Base-by-base conservation (phyloP, 1,140 invertebrate genomes). In the Antheraea pernyi region DNA sequence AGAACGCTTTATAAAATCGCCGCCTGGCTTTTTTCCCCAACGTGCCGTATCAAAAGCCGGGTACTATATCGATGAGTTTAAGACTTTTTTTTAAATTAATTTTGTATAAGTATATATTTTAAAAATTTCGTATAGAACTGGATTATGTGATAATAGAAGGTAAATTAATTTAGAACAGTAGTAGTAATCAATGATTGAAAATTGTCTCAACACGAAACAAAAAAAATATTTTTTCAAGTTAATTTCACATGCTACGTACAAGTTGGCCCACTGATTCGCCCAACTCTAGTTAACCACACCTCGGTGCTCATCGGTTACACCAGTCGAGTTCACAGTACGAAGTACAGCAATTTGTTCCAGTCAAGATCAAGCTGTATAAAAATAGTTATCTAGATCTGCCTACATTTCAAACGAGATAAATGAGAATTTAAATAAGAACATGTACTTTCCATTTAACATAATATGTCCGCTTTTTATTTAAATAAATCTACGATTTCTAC, bases 221-320 rank as follows among this genome's bases (percentile, higher is more conserved):
- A n/a, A n/a, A n/a, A n/a, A n/a, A n/a, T 39, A 39, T 39, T 39
- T 9, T 39, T 39, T 39, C 37, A 39, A 39, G 37, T 9, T 39
- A 42, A 3, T 42, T 42, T 42, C 7, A 3, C 16, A 0, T 53
- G 0, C 16, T 13, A 0, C 30, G 37, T n/a, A n/a, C 13, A 22
- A 37, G 13, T 63, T 63, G n/a, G 13, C 7, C 7, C 7, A 62
- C 60, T 62, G 22, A 6, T 22, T 11, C 30, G 16, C 11, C 6
- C 6, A 8, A 11, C 16, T 63, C 61, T 63, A 11, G 30, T 7
- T 16, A 36, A 67, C 65, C 76, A 79, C 79, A 83, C 83, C 77
- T 82, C 79, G 82, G 68, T 81, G 79, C 74, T 82, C 82, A 81
- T 86, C 80, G 76, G 82, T 79, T 83, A 83, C 79, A 77, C 68